These are phyloP conservation scores for Gymnocephalus cernua DNA, from an alignment of 2,113 vertebrate species.

Conservation along the genomic window DNA sequence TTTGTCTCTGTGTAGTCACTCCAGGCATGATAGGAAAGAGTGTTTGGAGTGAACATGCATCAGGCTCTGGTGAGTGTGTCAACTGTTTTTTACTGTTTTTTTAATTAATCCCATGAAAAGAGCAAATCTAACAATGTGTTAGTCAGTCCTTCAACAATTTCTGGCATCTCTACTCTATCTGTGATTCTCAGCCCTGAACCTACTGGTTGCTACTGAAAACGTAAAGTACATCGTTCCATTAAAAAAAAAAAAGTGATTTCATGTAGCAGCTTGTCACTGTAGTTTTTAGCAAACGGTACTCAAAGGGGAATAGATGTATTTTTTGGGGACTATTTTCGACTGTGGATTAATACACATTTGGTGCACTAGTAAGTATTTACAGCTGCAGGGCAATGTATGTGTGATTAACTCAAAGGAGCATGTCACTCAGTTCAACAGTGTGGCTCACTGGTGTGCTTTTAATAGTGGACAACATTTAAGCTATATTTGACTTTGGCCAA, in stretches of 20 bases:
- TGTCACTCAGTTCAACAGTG: not conserved
- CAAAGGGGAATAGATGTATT: not conserved
- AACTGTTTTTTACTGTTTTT: not conserved
- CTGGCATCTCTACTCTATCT: not conserved
- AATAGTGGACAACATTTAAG: too few species aligned
- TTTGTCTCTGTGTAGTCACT: constrained; percentile 63
- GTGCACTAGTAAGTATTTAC: not conserved
- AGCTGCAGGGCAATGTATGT: not conserved
- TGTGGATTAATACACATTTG: not conserved
- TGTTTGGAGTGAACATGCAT: constrained; percentile 80
- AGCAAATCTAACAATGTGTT: not conserved
- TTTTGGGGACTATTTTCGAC: not conserved
- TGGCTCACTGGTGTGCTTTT: not conserved
- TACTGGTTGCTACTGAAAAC: not conserved
- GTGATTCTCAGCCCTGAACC: too few species aligned
- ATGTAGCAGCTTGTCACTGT: too few species aligned
- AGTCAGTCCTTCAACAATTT: not conserved
- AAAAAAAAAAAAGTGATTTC: too few species aligned
- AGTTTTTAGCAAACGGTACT: not conserved
- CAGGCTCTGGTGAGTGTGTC: constrained; percentile 77
- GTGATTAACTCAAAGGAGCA: not conserved
- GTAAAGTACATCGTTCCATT: too few species aligned
- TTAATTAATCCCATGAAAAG: not conserved
- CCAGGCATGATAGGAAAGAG: constrained; percentile 81
- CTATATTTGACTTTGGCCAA: too few species aligned